Conservation (phyloP, 92 coral and sea anemone genomes). For the Epizoanthus rinbou region DNA sequence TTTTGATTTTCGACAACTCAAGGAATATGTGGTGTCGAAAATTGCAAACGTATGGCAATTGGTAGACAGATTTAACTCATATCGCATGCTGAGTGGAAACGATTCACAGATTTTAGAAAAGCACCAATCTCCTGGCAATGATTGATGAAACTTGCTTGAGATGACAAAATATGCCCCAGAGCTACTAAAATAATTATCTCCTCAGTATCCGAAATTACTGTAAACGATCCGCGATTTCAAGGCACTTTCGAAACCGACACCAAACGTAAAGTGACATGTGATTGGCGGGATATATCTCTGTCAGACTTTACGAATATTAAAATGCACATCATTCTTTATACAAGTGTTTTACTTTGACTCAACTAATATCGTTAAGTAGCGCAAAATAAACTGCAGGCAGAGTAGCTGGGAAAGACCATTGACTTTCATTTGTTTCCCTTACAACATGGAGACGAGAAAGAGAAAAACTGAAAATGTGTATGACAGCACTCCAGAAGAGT, state of each 20-base stretch:
- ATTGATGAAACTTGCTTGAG: constrained; percentile 42
- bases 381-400: constrained; percentile 18
- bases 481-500: constrained; percentile 30
- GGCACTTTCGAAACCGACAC: constrained; percentile 37
- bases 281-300: constrained; percentile 60
- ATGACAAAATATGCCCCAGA: constrained; percentile 44
- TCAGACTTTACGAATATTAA: constrained; percentile 43
- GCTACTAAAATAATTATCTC: constrained; percentile 32
- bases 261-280: constrained; percentile 35
- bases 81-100: constrained; percentile 40
- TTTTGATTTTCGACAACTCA: constrained; percentile 25
- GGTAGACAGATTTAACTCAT: constrained; percentile 23
- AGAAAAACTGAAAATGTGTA: constrained; percentile 35
- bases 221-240: constrained; percentile 40
- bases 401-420: background rate
- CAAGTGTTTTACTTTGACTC: background rate
- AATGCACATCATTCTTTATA: constrained; percentile 24
- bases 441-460: constrained; percentile 44
- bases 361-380: constrained; percentile 13
- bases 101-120: constrained; percentile 33
- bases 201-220: constrained; percentile 38
- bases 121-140: constrained; percentile 32
- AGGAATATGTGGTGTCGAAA: constrained; percentile 37
- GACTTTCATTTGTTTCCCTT: constrained; percentile 2
- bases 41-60: constrained; percentile 34